A percentile compares a stretch with the other conserved stretches of the same genome.
These are phyloP conservation scores for Grantiella picta DNA, from an alignment of 2,113 vertebrate species.

Conservation along the genomic window DNA sequence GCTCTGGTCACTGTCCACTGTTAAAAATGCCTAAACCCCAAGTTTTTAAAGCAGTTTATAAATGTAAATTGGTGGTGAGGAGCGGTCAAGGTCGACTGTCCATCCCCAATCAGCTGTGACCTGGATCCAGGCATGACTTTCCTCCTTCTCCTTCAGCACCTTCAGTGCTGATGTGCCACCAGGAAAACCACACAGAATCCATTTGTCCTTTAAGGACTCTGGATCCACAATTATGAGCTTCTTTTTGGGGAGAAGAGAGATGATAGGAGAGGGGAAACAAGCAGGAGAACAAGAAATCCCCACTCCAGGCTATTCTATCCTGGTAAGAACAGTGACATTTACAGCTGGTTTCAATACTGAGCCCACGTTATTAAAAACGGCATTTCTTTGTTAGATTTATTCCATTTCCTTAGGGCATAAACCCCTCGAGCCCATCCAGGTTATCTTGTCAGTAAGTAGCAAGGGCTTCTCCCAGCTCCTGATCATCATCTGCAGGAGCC, in stretches of 20 bases:
- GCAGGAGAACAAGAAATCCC: background rate
- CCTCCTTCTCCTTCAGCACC: background rate
- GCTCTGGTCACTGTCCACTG: background rate
- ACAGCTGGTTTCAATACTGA: background rate
- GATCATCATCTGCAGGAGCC: background rate
- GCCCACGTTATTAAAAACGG: background rate
- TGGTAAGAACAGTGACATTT: background rate
- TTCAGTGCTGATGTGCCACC: background rate
- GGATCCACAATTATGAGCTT: background rate
- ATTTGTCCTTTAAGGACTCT: background rate
- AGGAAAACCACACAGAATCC: background rate
- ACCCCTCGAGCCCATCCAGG: background rate
- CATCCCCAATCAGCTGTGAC: background rate
- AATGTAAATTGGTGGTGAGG: background rate
- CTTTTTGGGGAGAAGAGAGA: background rate
- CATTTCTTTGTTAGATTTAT: background rate
- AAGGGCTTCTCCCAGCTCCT: background rate
- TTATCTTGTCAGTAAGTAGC: background rate
- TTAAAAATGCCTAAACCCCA: accelerated
- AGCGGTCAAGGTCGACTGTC: background rate
- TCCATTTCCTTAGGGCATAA: background rate
- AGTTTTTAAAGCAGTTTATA: background rate
- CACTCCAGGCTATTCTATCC: background rate
- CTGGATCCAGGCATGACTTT: background rate
- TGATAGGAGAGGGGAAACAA: accelerated